These are phyloP conservation scores for Micrastur ruficollis DNA, from an alignment of 2,797 vertebrate species.

Conservation along the genomic window DNA sequence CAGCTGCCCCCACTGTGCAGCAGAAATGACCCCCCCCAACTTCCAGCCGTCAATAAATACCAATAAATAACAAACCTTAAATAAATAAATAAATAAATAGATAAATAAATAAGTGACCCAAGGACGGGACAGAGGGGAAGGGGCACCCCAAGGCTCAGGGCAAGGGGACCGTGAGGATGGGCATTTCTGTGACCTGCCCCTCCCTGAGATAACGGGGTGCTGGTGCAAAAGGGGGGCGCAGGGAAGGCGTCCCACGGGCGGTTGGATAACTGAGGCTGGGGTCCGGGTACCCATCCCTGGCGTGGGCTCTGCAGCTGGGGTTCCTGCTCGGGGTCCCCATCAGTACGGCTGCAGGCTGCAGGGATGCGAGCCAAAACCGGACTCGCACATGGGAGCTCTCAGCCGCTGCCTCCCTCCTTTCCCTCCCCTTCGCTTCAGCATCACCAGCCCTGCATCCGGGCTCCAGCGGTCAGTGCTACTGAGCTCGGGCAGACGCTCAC, in stretches of 20 bases:
- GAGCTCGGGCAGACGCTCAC: background rate
- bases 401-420: background rate
- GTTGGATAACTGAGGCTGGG: background rate
- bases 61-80: slow-evolving; percentile 34
- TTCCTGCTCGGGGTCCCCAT: background rate
- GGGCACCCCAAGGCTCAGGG: background rate
- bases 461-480: background rate
- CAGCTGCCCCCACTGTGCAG: slow-evolving; percentile 1
- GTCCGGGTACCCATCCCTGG: background rate
- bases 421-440: background rate
- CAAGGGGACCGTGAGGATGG: background rate
- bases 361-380: background rate
- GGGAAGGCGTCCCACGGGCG: background rate
- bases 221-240: background rate
- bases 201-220: slow-evolving; percentile 33
- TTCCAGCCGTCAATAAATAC: slow-evolving; percentile 44
- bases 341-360: accelerated
- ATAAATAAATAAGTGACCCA: background rate
- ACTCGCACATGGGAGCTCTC: accelerated
- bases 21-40: background rate
- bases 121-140: background rate
- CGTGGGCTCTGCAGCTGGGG: background rate
- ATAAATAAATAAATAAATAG: background rate
- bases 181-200: background rate
- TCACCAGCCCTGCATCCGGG: background rate